A percentile compares a stretch with the other conserved stretches of the same genome.
Conservation (phyloP, 2,888 invertebrate genomes). For the Cheilosia soror region DNA sequence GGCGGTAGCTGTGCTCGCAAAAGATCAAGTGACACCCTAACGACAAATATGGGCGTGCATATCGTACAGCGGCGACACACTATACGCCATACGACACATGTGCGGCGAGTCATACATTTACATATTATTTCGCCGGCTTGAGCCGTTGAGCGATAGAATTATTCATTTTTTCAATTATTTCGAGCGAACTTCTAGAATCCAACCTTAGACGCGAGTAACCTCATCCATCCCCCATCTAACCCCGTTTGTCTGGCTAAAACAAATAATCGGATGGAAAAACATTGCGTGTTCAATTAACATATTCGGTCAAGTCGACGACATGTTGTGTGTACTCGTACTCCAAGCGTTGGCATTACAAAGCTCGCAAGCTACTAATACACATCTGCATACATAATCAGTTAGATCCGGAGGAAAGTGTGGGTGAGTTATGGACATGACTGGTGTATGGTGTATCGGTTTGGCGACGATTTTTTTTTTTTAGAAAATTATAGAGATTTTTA, state of each 20-base stretch:
- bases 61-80: conserved; percentile 22
- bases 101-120: conserved; percentile 52
- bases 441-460: conserved; percentile 49
- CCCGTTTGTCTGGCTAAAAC: conserved; percentile 26
- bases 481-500: conserved; percentile 8
- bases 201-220: conserved; percentile 11
- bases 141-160: conserved; percentile 45
- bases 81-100: background rate
- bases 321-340: conserved; percentile 29
- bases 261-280: conserved; percentile 27
- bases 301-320: conserved; percentile 59
- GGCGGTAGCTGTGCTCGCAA: conserved; percentile 13
- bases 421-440: conserved; percentile 72
- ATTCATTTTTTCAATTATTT: conserved; percentile 70
- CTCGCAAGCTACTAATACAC: conserved; percentile 41
- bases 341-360: conserved; percentile 13
- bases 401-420: conserved; percentile 76
- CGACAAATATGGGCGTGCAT: conserved; percentile 73
- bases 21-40: conserved; percentile 73
- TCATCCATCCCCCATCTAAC: conserved; percentile 3
- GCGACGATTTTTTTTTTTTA: conserved; percentile 44
- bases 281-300: conserved; percentile 72
- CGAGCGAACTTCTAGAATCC: conserved; percentile 37
- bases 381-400: conserved; percentile 72
- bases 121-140: conserved; percentile 47